Evolutionary conservation across 2,113 vertebrate genomes (phyloP), one percentile per base, ranked within the genome.

Genomic region (Caracal caracal): DNA sequence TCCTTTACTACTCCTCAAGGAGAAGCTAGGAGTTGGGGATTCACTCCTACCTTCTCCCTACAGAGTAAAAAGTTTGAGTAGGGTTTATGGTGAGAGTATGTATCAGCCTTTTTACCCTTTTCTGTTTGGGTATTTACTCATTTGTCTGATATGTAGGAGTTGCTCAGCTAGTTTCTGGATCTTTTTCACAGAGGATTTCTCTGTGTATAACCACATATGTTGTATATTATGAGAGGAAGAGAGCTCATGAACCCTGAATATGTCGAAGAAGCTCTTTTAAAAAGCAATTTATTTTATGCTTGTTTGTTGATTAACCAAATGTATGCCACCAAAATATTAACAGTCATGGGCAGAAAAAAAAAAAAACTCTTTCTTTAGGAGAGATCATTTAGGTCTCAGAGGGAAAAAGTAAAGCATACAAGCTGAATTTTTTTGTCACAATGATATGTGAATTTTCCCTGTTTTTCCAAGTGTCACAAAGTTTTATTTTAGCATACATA

Each of bases 321-420:
- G 8, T 65, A 63, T 86, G 56, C 28, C 81, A 53, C 49, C 49
- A 88, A 81, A 65, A 83, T 96, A 93, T 90, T 95, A 96, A 89
- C 2, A 96, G 2, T 37, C 20, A 61, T 11, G 43, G 56, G 83
- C 30, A 66, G 37, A 86, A 65, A 65, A 17, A 73, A 40, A 20
- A 37, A 43, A 43, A 43, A 40, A 43, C 43, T 43, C 7, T 83
- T 86, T 97, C 26, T 89, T 93, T 53, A 37, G 66, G 28, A 95
- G 19, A 66, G 26, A 92, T 88, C 37, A 75, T 93, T 96, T 95
- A 70, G 87, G 87, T 85, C 90, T 94, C 93, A 93, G 81, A 93
- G 40, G 17, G 47, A 79, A 78, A 96, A 88, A 93, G 47, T 95
- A 85, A 97, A 95, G 82, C 11, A 71, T 11, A 94, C 79, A 90